Evolutionary conservation across 2,888 invertebrate species (phyloP).

Genomic region (Lepeophtheirus nordmannii): DNA sequence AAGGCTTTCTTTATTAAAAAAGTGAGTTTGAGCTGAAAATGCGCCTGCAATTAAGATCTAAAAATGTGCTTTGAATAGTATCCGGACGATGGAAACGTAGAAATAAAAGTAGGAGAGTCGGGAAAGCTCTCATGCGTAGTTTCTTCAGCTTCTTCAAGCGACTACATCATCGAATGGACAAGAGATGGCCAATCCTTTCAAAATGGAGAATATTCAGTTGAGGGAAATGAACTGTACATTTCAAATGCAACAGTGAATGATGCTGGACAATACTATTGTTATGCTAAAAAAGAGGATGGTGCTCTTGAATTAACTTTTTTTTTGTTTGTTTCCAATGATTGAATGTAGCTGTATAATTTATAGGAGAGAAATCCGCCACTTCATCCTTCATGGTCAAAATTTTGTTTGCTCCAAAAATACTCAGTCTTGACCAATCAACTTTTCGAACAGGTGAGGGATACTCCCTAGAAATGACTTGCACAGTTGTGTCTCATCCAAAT

Average conservation of each 20-base stretch:
- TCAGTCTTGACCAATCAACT: background rate
- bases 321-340: background rate
- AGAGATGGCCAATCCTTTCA: slow-evolving; percentile 4
- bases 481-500: background rate
- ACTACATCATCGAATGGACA: background rate
- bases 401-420: slow-evolving; percentile 3
- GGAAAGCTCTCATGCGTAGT: background rate
- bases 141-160: background rate
- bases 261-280: slow-evolving; percentile 16
- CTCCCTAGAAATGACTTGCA: slow-evolving; percentile 11
- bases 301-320: background rate
- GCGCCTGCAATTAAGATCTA: too few relatives aligned
- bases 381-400: background rate
- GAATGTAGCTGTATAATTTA: background rate
- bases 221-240: background rate
- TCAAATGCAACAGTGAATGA: background rate
- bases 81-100: slow-evolving; percentile 2
- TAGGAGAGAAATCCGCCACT: background rate
- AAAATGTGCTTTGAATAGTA: background rate
- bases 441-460: background rate
- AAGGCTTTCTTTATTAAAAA: background rate
- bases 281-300: background rate
- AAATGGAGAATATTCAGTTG: slow-evolving; percentile 1
- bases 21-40: background rate
- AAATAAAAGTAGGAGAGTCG: background rate